Percentiles rank a stretch among this genome's conserved stretches.
phyloP scores from a whole-genome alignment of 2,113 vertebrate species.

The Rousettus leschenaultii region DNA sequence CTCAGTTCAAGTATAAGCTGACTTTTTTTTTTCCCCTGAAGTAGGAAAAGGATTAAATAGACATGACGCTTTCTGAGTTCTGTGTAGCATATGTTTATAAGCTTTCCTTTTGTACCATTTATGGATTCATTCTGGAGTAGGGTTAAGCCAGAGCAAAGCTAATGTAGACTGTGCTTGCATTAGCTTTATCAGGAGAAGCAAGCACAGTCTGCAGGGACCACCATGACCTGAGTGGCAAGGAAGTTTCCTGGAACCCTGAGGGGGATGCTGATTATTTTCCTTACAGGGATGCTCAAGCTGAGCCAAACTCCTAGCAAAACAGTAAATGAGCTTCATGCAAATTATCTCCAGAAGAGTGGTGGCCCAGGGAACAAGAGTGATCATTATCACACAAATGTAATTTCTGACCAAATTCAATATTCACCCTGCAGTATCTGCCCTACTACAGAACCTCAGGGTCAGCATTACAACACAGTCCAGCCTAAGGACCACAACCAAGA shows the following conservation, averaged over 20 bases:
- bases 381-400: constrained; percentile 21
- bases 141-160: constrained; percentile 83
- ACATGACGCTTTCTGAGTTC: constrained; percentile 74
- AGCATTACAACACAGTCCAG: not conserved
- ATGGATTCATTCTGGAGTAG: constrained; percentile 75
- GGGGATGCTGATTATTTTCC: constrained; percentile 67
- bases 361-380: not conserved
- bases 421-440: not conserved
- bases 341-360: constrained; percentile 24
- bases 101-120: constrained; percentile 78
- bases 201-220: constrained; percentile 71
- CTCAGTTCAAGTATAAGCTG: constrained; percentile 69
- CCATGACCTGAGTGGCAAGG: constrained; percentile 65
- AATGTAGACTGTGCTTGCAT: too few species aligned
- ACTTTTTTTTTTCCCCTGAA: constrained; percentile 52
- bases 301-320: constrained; percentile 31
- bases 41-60: constrained; percentile 76
- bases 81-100: constrained; percentile 60
- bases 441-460: not conserved
- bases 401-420: constrained; percentile 30
- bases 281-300: constrained; percentile 60
- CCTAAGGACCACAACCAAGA: not conserved
- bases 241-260: constrained; percentile 71
- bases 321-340: constrained; percentile 71
- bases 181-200: constrained; percentile 77